Base-by-base conservation (phyloP, 2,797 vertebrate species). In the Hippoglossus hippoglossus region DNA sequence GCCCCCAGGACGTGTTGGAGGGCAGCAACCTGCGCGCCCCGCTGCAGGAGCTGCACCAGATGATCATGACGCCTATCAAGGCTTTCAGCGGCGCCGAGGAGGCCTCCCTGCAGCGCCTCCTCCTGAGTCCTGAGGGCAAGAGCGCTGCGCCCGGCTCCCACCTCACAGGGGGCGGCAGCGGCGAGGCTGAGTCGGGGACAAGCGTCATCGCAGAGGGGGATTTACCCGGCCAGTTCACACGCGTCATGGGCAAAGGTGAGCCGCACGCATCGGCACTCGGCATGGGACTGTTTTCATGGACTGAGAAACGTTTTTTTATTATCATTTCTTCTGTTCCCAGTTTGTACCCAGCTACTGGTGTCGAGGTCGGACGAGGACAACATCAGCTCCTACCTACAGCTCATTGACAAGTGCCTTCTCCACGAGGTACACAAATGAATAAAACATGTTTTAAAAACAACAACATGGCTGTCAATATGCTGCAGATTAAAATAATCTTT, bases 201-300 rank as follows among this genome's bases (percentile, higher is more conserved):
- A 93, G 89, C 9, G 91, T 96, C 19, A 86, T 98, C 67, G 94
- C 96, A 0, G 97, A 99, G 87, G 98, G 96, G 0, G 97, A 99
- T 87, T 94, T 99, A 75, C 97, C 98, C 0, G 95, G 96, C 3
- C 98, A 99, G 94, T 99, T 99, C 91, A 99, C 97, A 11, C 96
- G 97, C 1, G 97, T 98, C 82, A 99, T 99, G 98, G 98, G 98
- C 25, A 99, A 99, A 98, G 98, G 98, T 99, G 91, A 72, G 70
- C 21, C 15, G 7, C 28, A 2, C 5, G 13, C 13, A 46, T 16
- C 0, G 8, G 2, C 19, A 1, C 47, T 16, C 41, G 16, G 2
- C 18, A n/a, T 4, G 10, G 34, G 22, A 1, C 47, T 3, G 5
- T 39, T 49, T 50, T 28, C 11, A 24, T 34, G 15, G 18, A 24